Evolutionary conservation across 2,888 invertebrate genomes (phyloP), one percentile per base, ranked within the genome.

Genomic region (Chironomus riparius): DNA sequence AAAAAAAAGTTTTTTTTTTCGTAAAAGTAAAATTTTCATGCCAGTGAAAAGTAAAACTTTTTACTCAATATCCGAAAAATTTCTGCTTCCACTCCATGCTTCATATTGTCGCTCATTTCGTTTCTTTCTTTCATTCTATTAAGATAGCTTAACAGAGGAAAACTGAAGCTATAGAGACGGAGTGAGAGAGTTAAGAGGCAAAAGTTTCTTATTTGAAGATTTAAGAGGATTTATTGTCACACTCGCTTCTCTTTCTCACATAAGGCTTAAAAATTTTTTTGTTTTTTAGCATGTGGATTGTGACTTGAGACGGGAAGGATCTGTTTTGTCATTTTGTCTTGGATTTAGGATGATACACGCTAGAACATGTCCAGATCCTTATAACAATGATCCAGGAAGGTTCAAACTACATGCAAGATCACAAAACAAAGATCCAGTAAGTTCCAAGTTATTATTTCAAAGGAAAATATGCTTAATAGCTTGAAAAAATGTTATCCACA

Each of bases 191-290:
- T 65, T 65, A 65, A 65, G 21, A 24, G 65, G 24, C 38, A 65
- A 65, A 65, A 65, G 65, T 65, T 65, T 21, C 24, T 24, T 65
- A 4, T 56, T 56, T 56, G 56, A 56, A 65, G 65, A 18, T 65
- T 65, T 65, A 65, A 65, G 65, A 65, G 65, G 65, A 65, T 65
- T 65, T 65, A 65, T 65, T 65, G 65, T 65, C 65, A 65, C 65
- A 65, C 65, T 65, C 24, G 65, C 10, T 21, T 65, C 22, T 65
- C 24, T 22, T 7, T n/a, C 15, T 56, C 56, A 56, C 56, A 56
- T 56, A 15, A 56, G 56, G 15, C 56, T 56, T 56, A 56, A 56
- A 15, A 7, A 7, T 18, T 56, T 56, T 56, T 10, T 1, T 10
- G 1, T 10, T 38, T 38, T 38, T 38, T 7, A 56, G 56, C 56